Base-by-base conservation (phyloP, 2,113 vertebrate genomes). In the Brachyhypopomus gauderio region DNA sequence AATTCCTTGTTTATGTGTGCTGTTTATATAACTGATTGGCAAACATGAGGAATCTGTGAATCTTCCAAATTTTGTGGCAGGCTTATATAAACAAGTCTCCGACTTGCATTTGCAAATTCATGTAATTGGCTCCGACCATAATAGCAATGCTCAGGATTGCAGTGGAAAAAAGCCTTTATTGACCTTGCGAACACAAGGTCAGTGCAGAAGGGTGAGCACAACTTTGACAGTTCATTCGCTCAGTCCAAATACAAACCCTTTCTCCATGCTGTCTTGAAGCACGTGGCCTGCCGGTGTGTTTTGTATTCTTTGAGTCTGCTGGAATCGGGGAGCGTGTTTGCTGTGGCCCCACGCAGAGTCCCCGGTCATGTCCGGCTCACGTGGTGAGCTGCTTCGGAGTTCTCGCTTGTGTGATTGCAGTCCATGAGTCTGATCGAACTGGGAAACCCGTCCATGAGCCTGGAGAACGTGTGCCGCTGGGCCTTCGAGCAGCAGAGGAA, bases 401-500 rank as follows among this genome's bases (percentile, higher is more conserved):
- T 38, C 45, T 48, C 4, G 45, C 45, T 8, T 76, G 48, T 75
- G 0, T 0, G 11, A 5, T 14, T 19, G 55, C 80, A 96, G 96
- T 96, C 95, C 9, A 82, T 89, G 88, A 98, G 94, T 90, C 95
- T 99, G 88, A 98, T 99, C 70, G 95, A 97, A 85, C 93, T 96
- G 77, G 96, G 97, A 63, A 97, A 98, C 71, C 94, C 97, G 12
- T 96, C 97, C 0, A 96, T 96, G 88, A 99, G 97, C 55, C 84
- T 99, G 92, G 96, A 98, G 90, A 98, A 99, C 0, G 97, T 99
- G 2, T 99, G 98, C 81, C 95, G 96, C 77, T 99, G 98, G 98
- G 97, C 97, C 0, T 99, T 96, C 38, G 77, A 97, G 59, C 98
- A 98, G 34, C 96, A 98, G 89, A 96, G 95, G 79, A 93, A 96